Conservation (phyloP, 2,113 vertebrate genomes). For the Rhinoptilus africanus region DNA sequence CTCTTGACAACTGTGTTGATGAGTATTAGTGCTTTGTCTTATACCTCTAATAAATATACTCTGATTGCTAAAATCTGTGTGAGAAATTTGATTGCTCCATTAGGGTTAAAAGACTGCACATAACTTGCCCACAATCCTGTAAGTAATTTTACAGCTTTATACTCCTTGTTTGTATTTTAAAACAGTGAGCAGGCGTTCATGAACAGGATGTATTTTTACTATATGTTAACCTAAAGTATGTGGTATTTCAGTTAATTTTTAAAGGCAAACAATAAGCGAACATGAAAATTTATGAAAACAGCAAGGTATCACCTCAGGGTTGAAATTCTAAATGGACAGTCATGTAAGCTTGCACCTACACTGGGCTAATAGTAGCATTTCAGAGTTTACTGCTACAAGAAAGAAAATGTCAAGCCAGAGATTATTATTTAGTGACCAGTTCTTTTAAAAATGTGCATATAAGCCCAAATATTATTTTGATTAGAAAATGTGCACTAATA, state of each 20-base stretch:
- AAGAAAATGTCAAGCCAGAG: neutral
- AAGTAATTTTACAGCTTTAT: neutral
- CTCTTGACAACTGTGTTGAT: constrained; percentile 55
- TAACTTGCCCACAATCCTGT: neutral
- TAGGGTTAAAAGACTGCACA: neutral
- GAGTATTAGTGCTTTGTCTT: constrained; percentile 19
- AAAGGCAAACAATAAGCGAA: neutral
- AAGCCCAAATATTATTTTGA: neutral
- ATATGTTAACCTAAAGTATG: neutral
- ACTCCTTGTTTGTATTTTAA: neutral
- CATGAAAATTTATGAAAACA: neutral
- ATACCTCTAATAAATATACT: neutral
- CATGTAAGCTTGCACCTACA: neutral
- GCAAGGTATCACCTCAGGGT: neutral
- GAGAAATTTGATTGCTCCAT: neutral
- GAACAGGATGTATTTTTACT: neutral
- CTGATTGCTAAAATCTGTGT: neutral
- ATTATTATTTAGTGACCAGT: neutral
- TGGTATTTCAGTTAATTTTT: neutral
- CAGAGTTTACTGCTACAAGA: neutral
- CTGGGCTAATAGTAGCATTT: neutral
- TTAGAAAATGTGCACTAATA: neutral
- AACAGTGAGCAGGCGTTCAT: neutral
- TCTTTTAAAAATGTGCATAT: neutral
- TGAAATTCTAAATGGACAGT: neutral